phyloP scores from a whole-genome alignment of 2,797 vertebrate species.

The Steatocranus sp. region DNA sequence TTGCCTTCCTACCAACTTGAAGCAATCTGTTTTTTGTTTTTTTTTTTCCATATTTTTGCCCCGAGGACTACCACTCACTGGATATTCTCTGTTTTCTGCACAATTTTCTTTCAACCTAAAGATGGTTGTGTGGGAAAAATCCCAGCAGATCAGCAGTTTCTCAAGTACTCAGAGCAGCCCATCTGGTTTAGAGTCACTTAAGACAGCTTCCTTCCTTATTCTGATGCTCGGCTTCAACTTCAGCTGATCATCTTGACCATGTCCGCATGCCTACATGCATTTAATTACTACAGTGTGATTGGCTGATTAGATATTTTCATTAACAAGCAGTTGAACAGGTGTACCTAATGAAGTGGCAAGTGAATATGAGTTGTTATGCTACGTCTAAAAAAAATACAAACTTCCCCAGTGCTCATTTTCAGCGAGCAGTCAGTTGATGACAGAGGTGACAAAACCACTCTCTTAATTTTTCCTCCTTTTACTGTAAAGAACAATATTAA shows the following conservation, averaged over 20 bases:
- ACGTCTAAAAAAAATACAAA: not conserved
- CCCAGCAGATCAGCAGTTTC: not conserved
- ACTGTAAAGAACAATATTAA: fast-evolving
- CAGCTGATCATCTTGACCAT: not conserved
- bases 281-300: not conserved
- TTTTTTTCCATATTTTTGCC: not conserved
- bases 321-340: not conserved
- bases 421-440: not conserved
- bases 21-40: not conserved
- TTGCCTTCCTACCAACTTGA: not conserved
- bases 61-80: not conserved
- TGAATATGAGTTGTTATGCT: not conserved
- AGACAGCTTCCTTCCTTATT: not conserved
- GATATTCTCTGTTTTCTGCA: not conserved
- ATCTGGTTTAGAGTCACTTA: not conserved
- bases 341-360: not conserved
- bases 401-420: not conserved
- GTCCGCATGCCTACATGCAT: fast-evolving
- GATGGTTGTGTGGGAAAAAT: not conserved
- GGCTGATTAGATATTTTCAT: not conserved
- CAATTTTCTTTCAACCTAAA: not conserved
- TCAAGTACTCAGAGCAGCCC: not conserved
- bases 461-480: not conserved
- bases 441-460: not conserved
- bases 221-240: not conserved